Base-by-base conservation (phyloP, 2,113 vertebrate genomes). In the Pomatorhinus ruficollis region DNA sequence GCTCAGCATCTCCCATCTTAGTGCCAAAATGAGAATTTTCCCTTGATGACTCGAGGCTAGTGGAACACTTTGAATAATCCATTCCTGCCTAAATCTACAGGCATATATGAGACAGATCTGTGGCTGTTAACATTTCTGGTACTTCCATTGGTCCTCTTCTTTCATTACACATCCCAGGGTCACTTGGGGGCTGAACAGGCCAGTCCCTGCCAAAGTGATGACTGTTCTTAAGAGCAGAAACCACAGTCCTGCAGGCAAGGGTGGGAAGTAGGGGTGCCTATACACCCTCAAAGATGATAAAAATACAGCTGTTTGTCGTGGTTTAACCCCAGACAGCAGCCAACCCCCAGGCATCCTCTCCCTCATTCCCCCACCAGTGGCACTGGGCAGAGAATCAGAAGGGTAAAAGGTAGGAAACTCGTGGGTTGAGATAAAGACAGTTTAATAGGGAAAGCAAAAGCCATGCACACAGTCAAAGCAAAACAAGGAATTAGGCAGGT, bases 171-270 rank as follows among this genome's bases (percentile, higher is more conserved):
- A 49, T 25, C 8, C 14, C 27, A 77, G 47, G 17, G 10, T 52
- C 33, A 52, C 1, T 0, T 0, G 0, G 30, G 12, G 9, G n/a
- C n/a, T 76, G 57, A 66, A n/a, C 7, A 47, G 33, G 11, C 37
- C 17, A 12, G 44, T 56, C 44, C 22, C 22, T 44, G 27, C 31
- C 50, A 19, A 33, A 27, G 16, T 6, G 16, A 14, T 4, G 4
- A 35, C 10, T 83, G 30, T 33, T 30, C 13, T 33, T 19, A 11
- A 35, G 33, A 90, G 22, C 2, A 1, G 11, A 13, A 54, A 37
- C 15, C 25, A 15, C 44, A 31, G 10, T 71, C 31, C 37, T 17
- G 7, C 7, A 52, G 61, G 30, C 20, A 49, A 71, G 17, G 11
- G 12, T 52, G 19, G 47, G 15, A 68, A 31, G 40, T 15, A 61